Evolutionary conservation across 1,140 invertebrate genomes (phyloP).

Genomic region (Brachionus koreanus): DNA sequence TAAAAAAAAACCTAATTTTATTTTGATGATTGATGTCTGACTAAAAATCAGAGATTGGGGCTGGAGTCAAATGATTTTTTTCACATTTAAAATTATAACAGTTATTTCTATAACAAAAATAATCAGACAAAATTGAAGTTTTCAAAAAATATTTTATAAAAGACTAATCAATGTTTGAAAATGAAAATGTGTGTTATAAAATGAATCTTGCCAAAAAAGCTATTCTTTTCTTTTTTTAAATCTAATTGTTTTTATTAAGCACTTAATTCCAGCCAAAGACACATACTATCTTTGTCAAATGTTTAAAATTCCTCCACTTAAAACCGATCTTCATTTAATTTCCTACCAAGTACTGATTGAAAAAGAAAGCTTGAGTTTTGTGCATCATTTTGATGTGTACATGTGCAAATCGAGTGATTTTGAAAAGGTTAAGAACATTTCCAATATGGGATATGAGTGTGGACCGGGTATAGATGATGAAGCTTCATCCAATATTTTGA

Average conservation of each 20-base stretch:
- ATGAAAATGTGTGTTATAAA: too few relatives aligned
- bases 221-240: not conserved
- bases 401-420: not conserved
- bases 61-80: too few relatives aligned
- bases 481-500: not conserved
- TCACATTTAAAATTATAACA: too few relatives aligned
- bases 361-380: not conserved
- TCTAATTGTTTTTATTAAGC: slow-evolving; percentile 16
- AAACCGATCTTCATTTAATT: slow-evolving; percentile 13
- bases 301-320: not conserved
- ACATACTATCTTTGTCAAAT: slow-evolving; percentile 27
- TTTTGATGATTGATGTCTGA: too few relatives aligned
- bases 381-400: slow-evolving; percentile 30
- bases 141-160: too few relatives aligned
- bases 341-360: not conserved
- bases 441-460: not conserved
- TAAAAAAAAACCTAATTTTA: too few relatives aligned
- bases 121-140: too few relatives aligned
- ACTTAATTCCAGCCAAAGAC: not conserved
- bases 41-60: too few relatives aligned
- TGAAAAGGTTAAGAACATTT: not conserved
- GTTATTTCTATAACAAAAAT: too few relatives aligned
- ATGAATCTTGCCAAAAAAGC: too few relatives aligned
- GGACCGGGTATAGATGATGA: not conserved
- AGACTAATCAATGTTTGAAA: too few relatives aligned